Percentiles rank a stretch among this genome's conserved stretches.
These are phyloP conservation scores for Triplophysa siluroides DNA, from an alignment of 2,113 vertebrate genomes.

Conservation along the genomic window DNA sequence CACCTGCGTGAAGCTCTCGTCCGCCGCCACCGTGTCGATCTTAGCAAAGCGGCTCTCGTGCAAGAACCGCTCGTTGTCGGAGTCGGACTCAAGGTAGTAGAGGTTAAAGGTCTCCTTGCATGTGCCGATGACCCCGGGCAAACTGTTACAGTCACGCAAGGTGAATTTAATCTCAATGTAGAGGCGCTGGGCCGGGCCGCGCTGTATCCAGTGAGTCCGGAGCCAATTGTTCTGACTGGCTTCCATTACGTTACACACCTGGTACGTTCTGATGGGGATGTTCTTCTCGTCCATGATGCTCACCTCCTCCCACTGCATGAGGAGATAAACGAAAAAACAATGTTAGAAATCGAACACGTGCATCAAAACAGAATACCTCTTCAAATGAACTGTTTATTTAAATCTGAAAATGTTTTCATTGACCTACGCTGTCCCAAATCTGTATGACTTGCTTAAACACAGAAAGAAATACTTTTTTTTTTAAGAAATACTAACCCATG, in stretches of 20 bases:
- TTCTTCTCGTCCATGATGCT: slow-evolving; percentile 99
- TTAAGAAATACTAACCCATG: too few relatives aligned
- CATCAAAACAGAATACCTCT: neutral
- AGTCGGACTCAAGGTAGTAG: slow-evolving; percentile 96
- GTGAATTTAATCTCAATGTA: slow-evolving; percentile 99
- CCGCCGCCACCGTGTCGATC: slow-evolving; percentile 95
- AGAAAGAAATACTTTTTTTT: too few relatives aligned
- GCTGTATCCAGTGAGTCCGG: slow-evolving; percentile 96
- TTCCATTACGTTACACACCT: slow-evolving; percentile 99
- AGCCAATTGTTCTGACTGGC: slow-evolving; percentile 98
- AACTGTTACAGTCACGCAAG: slow-evolving; percentile 95
- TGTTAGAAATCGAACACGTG: neutral
- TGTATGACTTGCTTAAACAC: too few relatives aligned
- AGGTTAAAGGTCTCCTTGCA: slow-evolving; percentile 99
- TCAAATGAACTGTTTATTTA: too few relatives aligned
- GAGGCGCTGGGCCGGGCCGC: slow-evolving; percentile 90
- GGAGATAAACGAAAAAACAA: slow-evolving; percentile 19
- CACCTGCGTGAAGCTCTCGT: slow-evolving; percentile 99
- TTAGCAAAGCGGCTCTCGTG: slow-evolving; percentile 93
- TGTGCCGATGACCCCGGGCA: slow-evolving; percentile 95
- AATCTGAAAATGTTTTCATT: too few relatives aligned
- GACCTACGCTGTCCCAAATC: too few relatives aligned
- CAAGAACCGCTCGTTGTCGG: slow-evolving; percentile 90
- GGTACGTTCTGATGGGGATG: slow-evolving; percentile 95
- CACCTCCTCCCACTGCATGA: slow-evolving; percentile 94